Evolutionary conservation across 2,888 invertebrate genomes (phyloP).

Genomic region (Epinotia bilunana): DNA sequence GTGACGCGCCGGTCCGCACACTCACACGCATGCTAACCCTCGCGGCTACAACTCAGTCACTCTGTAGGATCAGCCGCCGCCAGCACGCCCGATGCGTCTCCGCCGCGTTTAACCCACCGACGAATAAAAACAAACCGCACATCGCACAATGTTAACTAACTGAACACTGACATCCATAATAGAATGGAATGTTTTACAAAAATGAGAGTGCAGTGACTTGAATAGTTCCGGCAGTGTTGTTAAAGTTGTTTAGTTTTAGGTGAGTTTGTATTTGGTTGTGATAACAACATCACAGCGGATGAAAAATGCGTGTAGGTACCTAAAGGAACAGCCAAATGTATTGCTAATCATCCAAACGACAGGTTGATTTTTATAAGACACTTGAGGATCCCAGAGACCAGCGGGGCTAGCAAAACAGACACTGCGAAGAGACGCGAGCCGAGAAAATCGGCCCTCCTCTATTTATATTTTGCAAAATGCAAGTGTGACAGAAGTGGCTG

Average conservation of each 20-base stretch:
- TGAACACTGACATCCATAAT: slow-evolving; percentile 53
- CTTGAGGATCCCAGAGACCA: not conserved
- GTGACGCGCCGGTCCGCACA: slow-evolving; percentile 8
- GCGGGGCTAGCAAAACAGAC: not conserved
- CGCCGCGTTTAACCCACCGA: slow-evolving; percentile 49
- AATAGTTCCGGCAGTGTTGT: slow-evolving; percentile 25
- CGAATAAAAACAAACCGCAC: slow-evolving; percentile 55
- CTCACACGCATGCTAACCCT: slow-evolving; percentile 17
- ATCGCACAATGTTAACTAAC: slow-evolving; percentile 56
- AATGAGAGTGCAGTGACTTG: slow-evolving; percentile 41
- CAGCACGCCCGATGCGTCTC: slow-evolving; percentile 44
- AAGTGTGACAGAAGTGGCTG: too few species aligned
- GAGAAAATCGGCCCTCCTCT: too few species aligned
- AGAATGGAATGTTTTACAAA: slow-evolving; percentile 49
- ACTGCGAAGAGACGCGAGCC: too few species aligned
- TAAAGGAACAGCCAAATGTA: not conserved
- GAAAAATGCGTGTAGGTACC: not conserved
- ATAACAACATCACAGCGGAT: slow-evolving; percentile 21
- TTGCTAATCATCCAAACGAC: not conserved
- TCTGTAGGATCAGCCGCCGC: slow-evolving; percentile 40
- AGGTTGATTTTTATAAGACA: not conserved
- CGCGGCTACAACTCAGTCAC: slow-evolving; percentile 19
- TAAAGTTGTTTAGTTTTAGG: slow-evolving; percentile 52
- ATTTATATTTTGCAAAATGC: too few species aligned
- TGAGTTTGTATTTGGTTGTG: slow-evolving; percentile 59